Evolutionary conservation across 2,888 invertebrate species (phyloP).

Genomic region (Nasonovia ribisnigri): DNA sequence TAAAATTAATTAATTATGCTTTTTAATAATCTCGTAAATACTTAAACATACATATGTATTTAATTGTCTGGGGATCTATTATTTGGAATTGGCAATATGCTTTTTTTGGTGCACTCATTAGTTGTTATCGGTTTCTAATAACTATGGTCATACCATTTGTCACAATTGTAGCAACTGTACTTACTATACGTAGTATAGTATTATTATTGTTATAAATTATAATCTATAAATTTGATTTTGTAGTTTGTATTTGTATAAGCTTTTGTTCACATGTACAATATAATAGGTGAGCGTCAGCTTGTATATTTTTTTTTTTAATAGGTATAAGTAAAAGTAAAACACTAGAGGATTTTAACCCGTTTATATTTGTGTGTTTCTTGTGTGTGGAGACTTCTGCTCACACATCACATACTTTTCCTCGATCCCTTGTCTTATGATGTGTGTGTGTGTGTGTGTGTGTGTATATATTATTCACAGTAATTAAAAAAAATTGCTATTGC

Average conservation of each 20-base stretch:
- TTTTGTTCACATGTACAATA: not conserved
- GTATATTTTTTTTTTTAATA: not conserved
- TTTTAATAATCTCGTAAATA: not conserved
- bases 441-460: not conserved
- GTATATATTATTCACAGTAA: constrained; percentile 46
- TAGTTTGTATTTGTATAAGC: not conserved
- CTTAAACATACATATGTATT: not conserved
- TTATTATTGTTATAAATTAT: not conserved
- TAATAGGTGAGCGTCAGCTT: not conserved
- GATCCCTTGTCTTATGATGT: constrained; percentile 26
- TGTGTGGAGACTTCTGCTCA: not conserved
- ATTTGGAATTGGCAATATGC: not conserved
- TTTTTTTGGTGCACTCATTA: not conserved
- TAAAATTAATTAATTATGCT: not conserved
- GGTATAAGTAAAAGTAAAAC: not conserved
- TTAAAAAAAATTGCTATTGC: constrained; percentile 55
- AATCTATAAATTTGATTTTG: not conserved
- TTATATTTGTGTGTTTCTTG: not conserved
- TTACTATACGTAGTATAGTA: not conserved
- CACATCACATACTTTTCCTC: not conserved
- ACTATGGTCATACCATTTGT: not conserved
- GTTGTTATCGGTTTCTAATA: not conserved
- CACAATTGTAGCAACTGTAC: not conserved
- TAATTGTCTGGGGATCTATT: not conserved
- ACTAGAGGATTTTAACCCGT: not conserved